These are phyloP conservation scores for Parnassius apollo DNA, from an alignment of 2,888 invertebrate genomes.

Conservation along the genomic window DNA sequence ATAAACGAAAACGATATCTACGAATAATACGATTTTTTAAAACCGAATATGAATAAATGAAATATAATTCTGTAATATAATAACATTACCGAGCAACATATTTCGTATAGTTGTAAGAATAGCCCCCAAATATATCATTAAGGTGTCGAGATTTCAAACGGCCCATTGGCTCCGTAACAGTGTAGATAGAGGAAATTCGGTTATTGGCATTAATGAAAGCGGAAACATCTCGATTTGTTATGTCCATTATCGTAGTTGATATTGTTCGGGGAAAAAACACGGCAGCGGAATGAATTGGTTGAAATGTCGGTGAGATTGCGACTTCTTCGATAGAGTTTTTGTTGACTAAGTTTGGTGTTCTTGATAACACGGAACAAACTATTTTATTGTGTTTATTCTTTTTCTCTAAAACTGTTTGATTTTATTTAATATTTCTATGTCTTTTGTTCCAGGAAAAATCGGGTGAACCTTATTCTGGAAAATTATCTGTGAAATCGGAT, in stretches of 20 bases:
- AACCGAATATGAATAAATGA: too few relatives aligned
- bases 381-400: not conserved
- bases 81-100: not conserved
- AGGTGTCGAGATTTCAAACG: conserved; percentile 63
- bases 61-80: too few relatives aligned
- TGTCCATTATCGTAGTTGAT: conserved; percentile 38
- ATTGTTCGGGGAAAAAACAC: conserved; percentile 36
- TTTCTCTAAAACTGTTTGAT: not conserved
- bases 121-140: conserved; percentile 39
- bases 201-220: conserved; percentile 57
- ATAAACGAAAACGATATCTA: too few relatives aligned
- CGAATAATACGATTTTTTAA: too few relatives aligned
- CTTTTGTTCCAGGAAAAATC: conserved; percentile 89
- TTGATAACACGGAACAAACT: not conserved
- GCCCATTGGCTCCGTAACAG: conserved; percentile 51
- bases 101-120: conserved; percentile 32
- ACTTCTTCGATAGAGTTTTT: conserved; percentile 6
- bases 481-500: conserved; percentile 91
- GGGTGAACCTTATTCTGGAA: conserved; percentile 87
- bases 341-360: conserved; percentile 5
- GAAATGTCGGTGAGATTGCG: conserved; percentile 26
- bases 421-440: conserved; percentile 21
- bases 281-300: conserved; percentile 32
- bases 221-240: conserved; percentile 54
- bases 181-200: conserved; percentile 50